Evolutionary conservation across 2,888 invertebrate species (phyloP).

Genomic region (Liopterus haemorrhoidalis): DNA sequence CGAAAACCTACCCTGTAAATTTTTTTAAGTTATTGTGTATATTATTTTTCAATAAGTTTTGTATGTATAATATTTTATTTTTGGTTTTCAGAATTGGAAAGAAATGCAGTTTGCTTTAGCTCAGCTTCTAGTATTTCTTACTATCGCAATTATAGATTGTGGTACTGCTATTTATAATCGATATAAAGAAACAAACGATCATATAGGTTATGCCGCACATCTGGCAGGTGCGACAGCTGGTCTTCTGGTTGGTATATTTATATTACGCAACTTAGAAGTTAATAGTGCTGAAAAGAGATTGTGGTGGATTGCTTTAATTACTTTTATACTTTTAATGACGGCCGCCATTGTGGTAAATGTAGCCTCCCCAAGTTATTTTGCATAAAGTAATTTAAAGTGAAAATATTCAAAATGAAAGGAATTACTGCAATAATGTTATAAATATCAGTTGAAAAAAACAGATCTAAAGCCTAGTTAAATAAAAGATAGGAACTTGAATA

Average conservation of each 20-base stretch:
- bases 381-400: too few relatives aligned
- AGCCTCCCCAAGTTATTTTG: constrained; percentile 42
- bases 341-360: constrained; percentile 53
- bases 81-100: constrained; percentile 89
- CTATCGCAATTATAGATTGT: constrained; percentile 77
- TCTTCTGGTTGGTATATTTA: constrained; percentile 58
- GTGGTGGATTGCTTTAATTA: constrained; percentile 54
- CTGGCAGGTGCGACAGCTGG: constrained; percentile 88
- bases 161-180: constrained; percentile 87
- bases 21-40: neutral
- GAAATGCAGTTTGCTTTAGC: constrained; percentile 93
- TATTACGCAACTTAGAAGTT: constrained; percentile 56
- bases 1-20: too few relatives aligned
- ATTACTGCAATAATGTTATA: too few relatives aligned
- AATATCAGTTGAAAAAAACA: too few relatives aligned
- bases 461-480: too few relatives aligned
- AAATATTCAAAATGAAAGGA: too few relatives aligned
- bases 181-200: constrained; percentile 62
- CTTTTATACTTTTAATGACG: constrained; percentile 47
- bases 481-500: too few relatives aligned
- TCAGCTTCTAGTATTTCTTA: constrained; percentile 74
- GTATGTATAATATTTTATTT: constrained; percentile 33
- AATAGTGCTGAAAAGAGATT: constrained; percentile 55
- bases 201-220: constrained; percentile 93
- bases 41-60: neutral